phyloP scores from a whole-genome alignment of 2,797 vertebrate species.

The Chelidonichthys spinosus region DNA sequence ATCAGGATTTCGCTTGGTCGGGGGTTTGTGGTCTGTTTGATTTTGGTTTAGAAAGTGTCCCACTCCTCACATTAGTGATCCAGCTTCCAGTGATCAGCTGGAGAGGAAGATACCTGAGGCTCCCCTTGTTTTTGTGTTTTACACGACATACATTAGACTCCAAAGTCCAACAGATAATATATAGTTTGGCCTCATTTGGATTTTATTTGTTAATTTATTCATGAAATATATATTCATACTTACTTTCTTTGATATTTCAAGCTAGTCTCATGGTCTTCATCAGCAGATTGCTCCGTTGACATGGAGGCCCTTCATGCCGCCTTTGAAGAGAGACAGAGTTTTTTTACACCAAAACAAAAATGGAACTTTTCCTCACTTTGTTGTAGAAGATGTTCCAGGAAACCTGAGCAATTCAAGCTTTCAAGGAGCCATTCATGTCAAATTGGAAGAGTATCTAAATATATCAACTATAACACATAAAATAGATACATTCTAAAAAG shows the following conservation, averaged over 20 bases:
- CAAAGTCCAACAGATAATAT: neutral
- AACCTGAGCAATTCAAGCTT: neutral
- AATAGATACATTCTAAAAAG: neutral
- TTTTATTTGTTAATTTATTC: neutral
- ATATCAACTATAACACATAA: neutral
- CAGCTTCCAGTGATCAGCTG: constrained; percentile 2
- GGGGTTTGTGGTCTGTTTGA: constrained; percentile 16
- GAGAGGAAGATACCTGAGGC: neutral
- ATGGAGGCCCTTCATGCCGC: neutral
- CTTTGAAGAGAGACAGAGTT: neutral
- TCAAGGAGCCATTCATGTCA: neutral
- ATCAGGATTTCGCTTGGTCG: neutral
- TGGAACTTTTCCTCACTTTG: neutral
- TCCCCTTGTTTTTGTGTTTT: neutral
- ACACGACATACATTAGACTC: neutral
- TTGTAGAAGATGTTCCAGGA: neutral
- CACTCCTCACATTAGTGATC: constrained; percentile 17
- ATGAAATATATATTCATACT: too few species aligned
- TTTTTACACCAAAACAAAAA: neutral
- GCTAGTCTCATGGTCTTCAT: neutral
- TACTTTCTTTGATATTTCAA: neutral
- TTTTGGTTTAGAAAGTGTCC: constrained; percentile 16
- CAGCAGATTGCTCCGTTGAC: neutral
- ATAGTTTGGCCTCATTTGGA: too few species aligned
- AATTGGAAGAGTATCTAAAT: neutral